Evolutionary conservation across 1,140 invertebrate genomes (phyloP), one percentile per base, ranked within the genome.

Genomic region (Lycorma delicatula): DNA sequence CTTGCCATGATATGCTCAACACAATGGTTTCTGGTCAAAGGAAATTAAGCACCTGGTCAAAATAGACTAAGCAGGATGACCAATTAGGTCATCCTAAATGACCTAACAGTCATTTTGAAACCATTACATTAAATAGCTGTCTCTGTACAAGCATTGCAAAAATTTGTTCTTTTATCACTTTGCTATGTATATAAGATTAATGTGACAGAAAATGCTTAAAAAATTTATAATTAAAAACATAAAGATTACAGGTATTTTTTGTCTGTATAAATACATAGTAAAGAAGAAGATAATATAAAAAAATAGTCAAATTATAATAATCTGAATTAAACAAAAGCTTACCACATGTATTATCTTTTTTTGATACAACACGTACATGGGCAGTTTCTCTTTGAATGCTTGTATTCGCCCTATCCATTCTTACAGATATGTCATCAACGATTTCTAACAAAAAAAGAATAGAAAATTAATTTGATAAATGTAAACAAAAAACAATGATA

Each of bases 361-460:
- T 70, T 62, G 78, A 77, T 12, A 91, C 79, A n/a, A 72, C 76
- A 55, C 74, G 70, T 12, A 91, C 79, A 63, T 81, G 77, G 7
- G 74, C 72, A 0, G 86, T 91, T 69, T 85, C 85, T 11, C 74
- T 74, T 41, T 81, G 74, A 34, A 91, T 73, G 52, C 84, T 74
- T 36, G 77, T 70, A 63, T 84, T 81, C 1, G 85, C 87, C 53
- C 77, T 70, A 58, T 89, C 87, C 70, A 88, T 82, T 58, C 83
- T 82, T 53, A 83, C 80, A 1, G 81, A 81, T 41, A 92, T 78
- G 72, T 89, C 86, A 65, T 90, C 87, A 54, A 92, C 78, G 57
- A 92, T 79, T 68, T 86, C 87, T 89, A 18, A 5, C 18, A 44
- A 18, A 11, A 44, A 44, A 6, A 3, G 36, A n/a, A 13, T 20